A percentile compares a stretch with the other conserved stretches of the same genome.
Conservation (phyloP, 2,797 vertebrate species). For the Erithacus rubecula region DNA sequence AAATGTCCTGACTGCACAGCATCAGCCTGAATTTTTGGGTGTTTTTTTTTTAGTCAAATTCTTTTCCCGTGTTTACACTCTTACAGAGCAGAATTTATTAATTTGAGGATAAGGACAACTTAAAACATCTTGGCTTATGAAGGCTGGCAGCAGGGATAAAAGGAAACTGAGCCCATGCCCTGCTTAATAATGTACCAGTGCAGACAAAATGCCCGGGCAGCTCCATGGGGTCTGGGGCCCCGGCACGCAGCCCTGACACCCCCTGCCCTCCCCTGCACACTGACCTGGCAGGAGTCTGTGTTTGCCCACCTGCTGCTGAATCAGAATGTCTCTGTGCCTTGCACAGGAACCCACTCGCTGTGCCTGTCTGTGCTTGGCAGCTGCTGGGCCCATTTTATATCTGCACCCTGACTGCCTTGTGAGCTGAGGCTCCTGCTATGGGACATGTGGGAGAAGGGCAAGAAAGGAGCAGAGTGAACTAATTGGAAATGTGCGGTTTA, state of each 20-base stretch:
- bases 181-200: not conserved
- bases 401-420: not conserved
- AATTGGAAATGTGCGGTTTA: not conserved
- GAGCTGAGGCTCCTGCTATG: not conserved
- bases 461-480: not conserved
- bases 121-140: conserved; percentile 27
- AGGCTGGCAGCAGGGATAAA: not conserved
- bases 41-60: not conserved
- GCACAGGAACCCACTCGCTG: not conserved
- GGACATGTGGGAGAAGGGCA: not conserved
- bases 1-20: conserved; percentile 38
- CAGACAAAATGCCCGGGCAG: not conserved
- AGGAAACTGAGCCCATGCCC: not conserved
- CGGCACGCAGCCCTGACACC: accelerated
- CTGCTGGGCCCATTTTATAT: not conserved
- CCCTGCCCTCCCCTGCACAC: not conserved
- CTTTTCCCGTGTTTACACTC: conserved; percentile 74
- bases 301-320: not conserved
- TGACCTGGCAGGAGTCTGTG: too few species aligned
- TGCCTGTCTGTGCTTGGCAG: not conserved
- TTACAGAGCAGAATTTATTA: conserved; percentile 53
- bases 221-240: not conserved
- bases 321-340: not conserved
- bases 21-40: conserved; percentile 11
- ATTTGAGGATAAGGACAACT: conserved; percentile 51